Evolutionary conservation across 2,113 vertebrate species (phyloP).

Genomic region (Bufo bufo): DNA sequence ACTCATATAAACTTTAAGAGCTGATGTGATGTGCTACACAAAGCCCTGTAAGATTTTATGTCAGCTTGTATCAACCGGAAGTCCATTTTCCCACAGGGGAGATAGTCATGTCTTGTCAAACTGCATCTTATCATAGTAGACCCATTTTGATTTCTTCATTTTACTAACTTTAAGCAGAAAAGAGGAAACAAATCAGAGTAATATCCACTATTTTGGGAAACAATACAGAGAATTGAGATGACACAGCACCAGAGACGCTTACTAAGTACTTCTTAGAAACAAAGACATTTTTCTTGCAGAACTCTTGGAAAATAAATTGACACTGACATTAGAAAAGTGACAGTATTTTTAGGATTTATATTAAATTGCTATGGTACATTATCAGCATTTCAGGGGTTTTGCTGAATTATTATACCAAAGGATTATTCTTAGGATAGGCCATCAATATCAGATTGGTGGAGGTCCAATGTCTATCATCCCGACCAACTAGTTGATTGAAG

Average conservation of each 20-base stretch:
- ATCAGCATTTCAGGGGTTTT: background rate
- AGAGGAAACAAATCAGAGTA: background rate
- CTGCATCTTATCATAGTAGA: conserved; percentile 47
- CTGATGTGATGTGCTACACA: conserved; percentile 54
- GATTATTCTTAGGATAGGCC: too few species aligned
- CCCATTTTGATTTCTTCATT: conserved; percentile 41
- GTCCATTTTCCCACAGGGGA: conserved; percentile 54
- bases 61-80: conserved; percentile 58
- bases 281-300: background rate
- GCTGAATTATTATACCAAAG: background rate
- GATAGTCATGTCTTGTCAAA: conserved; percentile 56
- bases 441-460: too few species aligned
- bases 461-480: too few species aligned
- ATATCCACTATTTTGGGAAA: conserved; percentile 16
- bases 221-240: background rate
- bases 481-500: too few species aligned
- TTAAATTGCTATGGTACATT: background rate
- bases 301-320: background rate
- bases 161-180: conserved; percentile 38
- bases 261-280: background rate
- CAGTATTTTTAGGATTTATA: background rate
- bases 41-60: conserved; percentile 57
- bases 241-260: conserved; percentile 1
- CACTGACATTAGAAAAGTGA: background rate
- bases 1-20: conserved; percentile 52